These are phyloP conservation scores for Cephus spinipes DNA, from an alignment of 2,888 invertebrate genomes.

Conservation along the genomic window DNA sequence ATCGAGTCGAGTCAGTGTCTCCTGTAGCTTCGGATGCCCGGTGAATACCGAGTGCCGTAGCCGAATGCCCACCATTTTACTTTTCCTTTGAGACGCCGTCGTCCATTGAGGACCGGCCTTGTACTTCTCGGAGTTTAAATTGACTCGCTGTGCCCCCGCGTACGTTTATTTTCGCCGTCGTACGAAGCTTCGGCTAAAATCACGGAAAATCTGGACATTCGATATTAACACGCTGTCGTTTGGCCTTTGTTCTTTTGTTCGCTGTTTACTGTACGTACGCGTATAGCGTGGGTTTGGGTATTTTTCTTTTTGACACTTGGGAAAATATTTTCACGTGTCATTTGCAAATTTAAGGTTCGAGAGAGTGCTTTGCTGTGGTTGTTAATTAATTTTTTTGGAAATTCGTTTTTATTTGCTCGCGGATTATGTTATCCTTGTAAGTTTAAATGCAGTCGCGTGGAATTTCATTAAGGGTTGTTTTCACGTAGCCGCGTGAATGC, in stretches of 20 bases:
- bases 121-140: background rate
- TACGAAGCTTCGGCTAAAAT: background rate
- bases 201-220: background rate
- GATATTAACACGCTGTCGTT: background rate
- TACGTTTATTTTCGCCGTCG: background rate
- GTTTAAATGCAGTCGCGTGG: background rate
- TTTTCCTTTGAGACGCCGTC: background rate
- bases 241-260: background rate
- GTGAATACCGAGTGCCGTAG: background rate
- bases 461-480: background rate
- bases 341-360: background rate
- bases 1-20: background rate
- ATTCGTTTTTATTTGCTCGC: background rate
- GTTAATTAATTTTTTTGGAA: background rate
- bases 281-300: background rate
- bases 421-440: background rate
- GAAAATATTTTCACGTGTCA: background rate
- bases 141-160: background rate
- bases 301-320: background rate
- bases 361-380: background rate
- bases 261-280: background rate
- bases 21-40: background rate
- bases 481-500: background rate
- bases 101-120: background rate
- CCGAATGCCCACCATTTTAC: background rate